Percentiles rank a stretch among this genome's conserved stretches.
These are phyloP conservation scores for Onychomys leucogaster DNA, from an alignment of 2,797 vertebrate genomes.

Conservation along the genomic window DNA sequence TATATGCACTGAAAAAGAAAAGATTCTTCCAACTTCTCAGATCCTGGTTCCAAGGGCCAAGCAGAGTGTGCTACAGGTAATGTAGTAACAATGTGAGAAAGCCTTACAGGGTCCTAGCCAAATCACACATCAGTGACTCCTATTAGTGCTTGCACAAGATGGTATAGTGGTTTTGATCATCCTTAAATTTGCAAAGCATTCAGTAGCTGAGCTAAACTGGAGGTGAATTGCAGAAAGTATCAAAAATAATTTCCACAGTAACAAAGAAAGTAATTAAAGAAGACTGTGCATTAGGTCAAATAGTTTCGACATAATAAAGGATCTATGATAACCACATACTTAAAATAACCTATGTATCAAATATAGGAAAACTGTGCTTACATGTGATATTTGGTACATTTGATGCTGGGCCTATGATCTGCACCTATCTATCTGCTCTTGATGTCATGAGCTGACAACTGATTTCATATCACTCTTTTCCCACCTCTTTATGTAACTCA, in stretches of 20 bases:
- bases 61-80: neutral
- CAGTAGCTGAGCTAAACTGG: neutral
- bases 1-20: neutral
- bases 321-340: neutral
- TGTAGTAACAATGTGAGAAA: neutral
- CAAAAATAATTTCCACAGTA: neutral
- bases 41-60: neutral
- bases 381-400: too few relatives aligned
- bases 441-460: fast-evolving
- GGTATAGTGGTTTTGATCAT: neutral
- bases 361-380: neutral
- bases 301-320: neutral
- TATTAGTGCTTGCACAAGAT: neutral
- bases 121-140: neutral
- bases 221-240: neutral
- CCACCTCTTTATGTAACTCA: neutral
- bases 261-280: neutral
- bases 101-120: neutral
- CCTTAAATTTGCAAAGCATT: neutral
- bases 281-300: neutral
- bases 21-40: neutral
- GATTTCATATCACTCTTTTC: fast-evolving
- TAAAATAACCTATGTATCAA: neutral
- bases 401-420: too few relatives aligned
- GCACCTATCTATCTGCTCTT: fast-evolving